A percentile compares a stretch with the other conserved stretches of the same genome.
phyloP scores from a whole-genome alignment of 2,113 vertebrate genomes.

The Bambusicola thoracicus region DNA sequence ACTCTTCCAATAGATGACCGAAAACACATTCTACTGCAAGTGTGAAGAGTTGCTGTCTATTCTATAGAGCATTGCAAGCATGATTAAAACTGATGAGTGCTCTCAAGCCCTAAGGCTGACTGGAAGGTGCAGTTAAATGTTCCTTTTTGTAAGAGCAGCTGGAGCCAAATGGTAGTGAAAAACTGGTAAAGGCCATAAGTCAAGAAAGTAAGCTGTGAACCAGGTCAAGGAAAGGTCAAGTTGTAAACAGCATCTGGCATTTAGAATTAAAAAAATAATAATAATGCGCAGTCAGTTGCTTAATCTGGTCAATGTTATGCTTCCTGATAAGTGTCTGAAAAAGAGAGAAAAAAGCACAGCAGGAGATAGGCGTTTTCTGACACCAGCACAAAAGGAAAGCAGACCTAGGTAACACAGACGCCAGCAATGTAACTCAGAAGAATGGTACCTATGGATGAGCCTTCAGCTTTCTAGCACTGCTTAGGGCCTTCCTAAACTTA shows the following conservation, averaged over 20 bases:
- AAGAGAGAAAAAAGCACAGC: background rate
- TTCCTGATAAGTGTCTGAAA: background rate
- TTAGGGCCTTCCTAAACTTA: background rate
- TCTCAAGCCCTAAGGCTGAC: background rate
- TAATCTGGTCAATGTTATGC: background rate
- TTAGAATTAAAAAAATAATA: background rate
- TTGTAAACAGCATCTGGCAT: constrained; percentile 41
- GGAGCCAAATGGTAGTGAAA: constrained; percentile 42
- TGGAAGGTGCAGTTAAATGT: constrained; percentile 39
- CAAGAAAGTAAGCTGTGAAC: constrained; percentile 51
- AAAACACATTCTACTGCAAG: background rate
- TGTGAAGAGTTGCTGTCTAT: background rate
- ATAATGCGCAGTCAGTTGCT: background rate
- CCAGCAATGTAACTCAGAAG: background rate
- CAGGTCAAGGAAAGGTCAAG: constrained; percentile 48
- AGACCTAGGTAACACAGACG: background rate
- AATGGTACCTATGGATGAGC: background rate
- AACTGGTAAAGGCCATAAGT: background rate
- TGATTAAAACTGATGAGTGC: constrained; percentile 24
- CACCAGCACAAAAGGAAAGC: background rate
- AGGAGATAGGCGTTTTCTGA: background rate
- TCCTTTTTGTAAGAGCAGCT: constrained; percentile 25
- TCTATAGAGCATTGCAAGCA: background rate
- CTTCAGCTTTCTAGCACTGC: background rate
- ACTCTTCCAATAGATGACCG: background rate